Percentiles rank a stretch among this genome's conserved stretches.
Evolutionary conservation across 2,113 vertebrate genomes (phyloP).

Genomic region (Colinus virginianus): DNA sequence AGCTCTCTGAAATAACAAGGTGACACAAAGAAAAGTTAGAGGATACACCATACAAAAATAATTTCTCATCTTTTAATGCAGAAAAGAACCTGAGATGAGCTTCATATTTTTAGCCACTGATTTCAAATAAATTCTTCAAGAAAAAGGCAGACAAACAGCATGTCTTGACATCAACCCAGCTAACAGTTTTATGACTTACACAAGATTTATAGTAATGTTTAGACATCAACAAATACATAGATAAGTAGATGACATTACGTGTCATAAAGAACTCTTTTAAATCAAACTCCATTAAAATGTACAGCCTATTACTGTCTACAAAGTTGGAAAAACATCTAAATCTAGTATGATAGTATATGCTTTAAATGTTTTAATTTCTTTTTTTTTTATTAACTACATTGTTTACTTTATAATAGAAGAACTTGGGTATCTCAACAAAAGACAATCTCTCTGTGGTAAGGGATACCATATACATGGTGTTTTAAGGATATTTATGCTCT

Average conservation of each 20-base stretch:
- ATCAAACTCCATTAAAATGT: not conserved
- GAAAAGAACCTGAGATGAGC: not conserved
- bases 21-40: not conserved
- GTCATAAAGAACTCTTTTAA: not conserved
- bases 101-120: not conserved
- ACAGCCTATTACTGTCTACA: not conserved
- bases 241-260: not conserved
- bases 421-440: not conserved
- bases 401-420: not conserved
- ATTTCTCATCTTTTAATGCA: not conserved
- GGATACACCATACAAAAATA: not conserved
- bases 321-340: not conserved
- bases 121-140: not conserved
- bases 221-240: not conserved
- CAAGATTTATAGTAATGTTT: not conserved
- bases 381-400: not conserved
- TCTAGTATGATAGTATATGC: not conserved
- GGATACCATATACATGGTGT: not conserved
- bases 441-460: not conserved
- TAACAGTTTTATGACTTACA: not conserved
- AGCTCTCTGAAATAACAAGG: not conserved
- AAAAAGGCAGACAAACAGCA: not conserved
- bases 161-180: not conserved
- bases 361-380: not conserved
- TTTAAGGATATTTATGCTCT: not conserved